Percentiles rank a stretch among this genome's conserved stretches.
These are phyloP conservation scores for Morelia viridis DNA, from an alignment of 2,797 vertebrate genomes.

Conservation along the genomic window DNA sequence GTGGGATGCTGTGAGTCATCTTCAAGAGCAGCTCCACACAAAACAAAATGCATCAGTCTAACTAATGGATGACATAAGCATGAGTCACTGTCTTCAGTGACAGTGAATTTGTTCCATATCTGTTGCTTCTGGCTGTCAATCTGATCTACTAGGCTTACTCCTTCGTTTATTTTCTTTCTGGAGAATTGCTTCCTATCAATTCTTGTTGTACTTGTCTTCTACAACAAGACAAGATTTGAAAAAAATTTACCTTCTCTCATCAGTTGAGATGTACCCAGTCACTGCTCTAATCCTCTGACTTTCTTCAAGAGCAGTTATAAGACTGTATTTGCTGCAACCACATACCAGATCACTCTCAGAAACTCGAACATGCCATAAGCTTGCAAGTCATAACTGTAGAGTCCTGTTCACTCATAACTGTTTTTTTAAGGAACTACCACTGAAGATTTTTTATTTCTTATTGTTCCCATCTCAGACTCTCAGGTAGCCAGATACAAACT, in stretches of 20 bases:
- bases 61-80: not conserved
- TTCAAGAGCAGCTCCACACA: no score
- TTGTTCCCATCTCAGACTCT: not conserved
- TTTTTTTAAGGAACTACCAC: not conserved
- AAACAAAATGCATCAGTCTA: not conserved
- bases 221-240: not conserved
- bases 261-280: not conserved
- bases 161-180: not conserved
- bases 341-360: not conserved
- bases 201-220: not conserved
- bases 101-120: not conserved
- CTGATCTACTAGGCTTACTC: not conserved
- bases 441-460: not conserved
- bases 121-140: not conserved
- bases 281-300: not conserved
- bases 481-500: not conserved
- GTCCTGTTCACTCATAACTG: not conserved
- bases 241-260: not conserved
- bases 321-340: not conserved
- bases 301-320: not conserved
- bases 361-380: not conserved
- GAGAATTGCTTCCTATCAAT: not conserved
- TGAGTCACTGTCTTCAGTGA: not conserved
- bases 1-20: no score
- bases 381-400: not conserved